A percentile compares a stretch with the other conserved stretches of the same genome.
Conservation (phyloP, 64 coral and sea anemone genomes). For the Cladopsammia gracilis region DNA sequence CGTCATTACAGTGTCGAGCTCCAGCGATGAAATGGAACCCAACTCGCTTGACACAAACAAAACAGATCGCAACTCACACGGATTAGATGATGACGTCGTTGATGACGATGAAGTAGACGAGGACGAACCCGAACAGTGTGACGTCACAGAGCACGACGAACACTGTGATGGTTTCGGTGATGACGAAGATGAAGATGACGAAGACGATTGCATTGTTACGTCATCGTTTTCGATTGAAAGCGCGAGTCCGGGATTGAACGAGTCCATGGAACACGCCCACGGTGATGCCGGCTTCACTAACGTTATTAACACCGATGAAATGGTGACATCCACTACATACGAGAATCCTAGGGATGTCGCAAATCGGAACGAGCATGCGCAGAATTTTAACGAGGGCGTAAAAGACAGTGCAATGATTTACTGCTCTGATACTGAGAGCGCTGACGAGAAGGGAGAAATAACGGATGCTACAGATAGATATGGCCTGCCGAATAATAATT, state of each 20-base stretch:
- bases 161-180: slow-evolving; percentile 78
- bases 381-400: not conserved
- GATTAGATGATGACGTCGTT: slow-evolving; percentile 19
- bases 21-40: slow-evolving; percentile 93
- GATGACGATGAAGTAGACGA: slow-evolving; percentile 59
- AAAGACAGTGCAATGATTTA: slow-evolving; percentile 47
- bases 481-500: not conserved
- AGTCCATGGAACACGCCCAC: slow-evolving; percentile 58
- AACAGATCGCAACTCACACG: slow-evolving; percentile 37
- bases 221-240: slow-evolving; percentile 91
- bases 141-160: slow-evolving; percentile 73
- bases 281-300: slow-evolving; percentile 20
- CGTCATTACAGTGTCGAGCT: slow-evolving; percentile 99
- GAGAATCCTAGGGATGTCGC: not conserved
- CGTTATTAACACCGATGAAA: slow-evolving; percentile 59
- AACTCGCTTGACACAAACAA: slow-evolving; percentile 83
- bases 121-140: slow-evolving; percentile 47
- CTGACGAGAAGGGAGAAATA: slow-evolving; percentile 70
- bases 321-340: slow-evolving; percentile 72
- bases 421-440: slow-evolving; percentile 73
- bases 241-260: slow-evolving; percentile 78
- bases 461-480: not conserved
- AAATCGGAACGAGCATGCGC: not conserved
- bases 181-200: slow-evolving; percentile 89
- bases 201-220: slow-evolving; percentile 94